These are phyloP conservation scores for Ianthella basta DNA, from an alignment of 37 sponge, comb jelly and placozoan species.

Conservation along the genomic window DNA sequence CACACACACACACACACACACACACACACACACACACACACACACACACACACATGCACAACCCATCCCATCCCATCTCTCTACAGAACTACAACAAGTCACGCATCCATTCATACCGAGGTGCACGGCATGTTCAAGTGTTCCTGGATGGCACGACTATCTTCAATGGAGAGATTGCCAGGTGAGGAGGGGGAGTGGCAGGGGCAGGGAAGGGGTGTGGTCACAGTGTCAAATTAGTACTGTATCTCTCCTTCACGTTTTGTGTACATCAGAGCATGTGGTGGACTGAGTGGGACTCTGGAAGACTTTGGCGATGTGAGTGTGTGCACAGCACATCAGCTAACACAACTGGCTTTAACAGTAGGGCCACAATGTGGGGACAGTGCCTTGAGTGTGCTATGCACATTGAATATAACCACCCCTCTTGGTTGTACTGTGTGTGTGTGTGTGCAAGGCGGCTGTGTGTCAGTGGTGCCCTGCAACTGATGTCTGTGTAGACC, in stretches of 20 bases:
- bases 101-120: conserved; percentile 94
- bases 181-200: conserved; percentile 34
- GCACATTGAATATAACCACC: no score
- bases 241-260: not conserved
- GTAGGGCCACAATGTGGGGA: no score
- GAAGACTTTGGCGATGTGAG: conserved; percentile 75
- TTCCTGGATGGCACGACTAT: conserved; percentile 76
- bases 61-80: no score
- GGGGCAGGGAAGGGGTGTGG: conserved; percentile 20
- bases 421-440: no score
- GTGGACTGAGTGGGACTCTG: conserved; percentile 62
- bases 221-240: not conserved
- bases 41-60: no score
- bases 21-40: no score
- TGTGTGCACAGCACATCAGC: not conserved
- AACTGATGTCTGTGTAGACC: conserved; percentile 57
- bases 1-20: no score
- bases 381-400: no score
- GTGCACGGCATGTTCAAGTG: conserved; percentile 82
- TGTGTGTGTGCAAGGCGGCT: no score
- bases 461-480: not conserved
- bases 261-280: conserved; percentile 66
- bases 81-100: conserved; percentile 98
- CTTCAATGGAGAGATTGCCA: conserved; percentile 93
- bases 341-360: no score